Evolutionary conservation across 2,888 invertebrate species (phyloP).

Genomic region (Diarsia brunnea): DNA sequence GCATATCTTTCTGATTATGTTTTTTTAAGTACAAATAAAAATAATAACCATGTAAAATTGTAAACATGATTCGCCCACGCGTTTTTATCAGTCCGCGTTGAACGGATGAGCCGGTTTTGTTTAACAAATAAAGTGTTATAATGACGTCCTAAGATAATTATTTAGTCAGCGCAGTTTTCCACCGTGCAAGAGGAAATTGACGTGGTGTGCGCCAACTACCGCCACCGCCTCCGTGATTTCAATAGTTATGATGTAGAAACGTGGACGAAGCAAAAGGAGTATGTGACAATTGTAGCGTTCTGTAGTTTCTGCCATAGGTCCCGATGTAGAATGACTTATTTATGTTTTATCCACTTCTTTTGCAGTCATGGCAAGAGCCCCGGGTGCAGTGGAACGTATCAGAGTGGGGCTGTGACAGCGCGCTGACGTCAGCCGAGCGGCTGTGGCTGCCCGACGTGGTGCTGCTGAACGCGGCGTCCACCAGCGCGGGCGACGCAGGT

Average conservation of each 20-base stretch:
- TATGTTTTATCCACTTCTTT: conserved; percentile 27
- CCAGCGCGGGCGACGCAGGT: conserved; percentile 91
- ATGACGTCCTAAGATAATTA: background rate
- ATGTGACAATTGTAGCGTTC: background rate
- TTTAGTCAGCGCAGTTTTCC: background rate
- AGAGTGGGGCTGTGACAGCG: conserved; percentile 91
- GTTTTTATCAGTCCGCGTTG: conserved; percentile 37
- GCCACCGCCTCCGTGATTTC: background rate
- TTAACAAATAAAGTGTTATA: background rate
- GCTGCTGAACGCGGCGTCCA: conserved; percentile 93
- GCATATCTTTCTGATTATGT: background rate
- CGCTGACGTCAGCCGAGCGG: conserved; percentile 93
- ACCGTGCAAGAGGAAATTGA: background rate
- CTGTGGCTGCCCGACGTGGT: conserved; percentile 95
- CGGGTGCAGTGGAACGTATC: conserved; percentile 93
- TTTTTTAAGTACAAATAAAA: conserved; percentile 1
- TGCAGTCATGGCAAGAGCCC: conserved; percentile 94
- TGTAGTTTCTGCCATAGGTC: background rate
- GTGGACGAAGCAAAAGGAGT: background rate
- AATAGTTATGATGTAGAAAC: background rate
- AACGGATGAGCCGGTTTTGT: conserved; percentile 39
- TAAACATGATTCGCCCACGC: conserved; percentile 30
- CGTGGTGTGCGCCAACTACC: background rate
- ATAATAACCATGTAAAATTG: background rate
- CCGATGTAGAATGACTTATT: background rate